Conservation (phyloP, 2,113 vertebrate species). For the Todiramphus chloris region DNA sequence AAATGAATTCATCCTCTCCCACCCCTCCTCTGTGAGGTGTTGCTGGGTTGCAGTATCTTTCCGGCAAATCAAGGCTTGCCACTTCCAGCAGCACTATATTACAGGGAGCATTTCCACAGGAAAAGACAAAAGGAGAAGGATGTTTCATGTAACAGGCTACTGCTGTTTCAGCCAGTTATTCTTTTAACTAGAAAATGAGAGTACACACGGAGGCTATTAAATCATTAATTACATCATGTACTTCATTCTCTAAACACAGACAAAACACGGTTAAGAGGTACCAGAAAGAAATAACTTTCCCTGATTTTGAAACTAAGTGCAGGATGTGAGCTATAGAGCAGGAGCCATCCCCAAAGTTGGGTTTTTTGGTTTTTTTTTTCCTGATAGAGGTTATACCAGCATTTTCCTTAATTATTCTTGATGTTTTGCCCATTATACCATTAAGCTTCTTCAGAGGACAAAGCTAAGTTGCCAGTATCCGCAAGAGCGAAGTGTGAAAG, state of each 20-base stretch:
- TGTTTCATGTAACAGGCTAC: slow-evolving; percentile 7
- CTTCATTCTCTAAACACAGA: slow-evolving; percentile 33
- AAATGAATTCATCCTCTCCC: not conserved
- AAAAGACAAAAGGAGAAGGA: slow-evolving; percentile 30
- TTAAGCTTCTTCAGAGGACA: slow-evolving; percentile 78
- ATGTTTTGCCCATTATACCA: slow-evolving; percentile 78
- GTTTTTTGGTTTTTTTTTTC: slow-evolving; percentile 20
- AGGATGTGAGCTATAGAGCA: slow-evolving; percentile 13
- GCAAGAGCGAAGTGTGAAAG: slow-evolving; percentile 76
- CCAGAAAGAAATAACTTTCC: slow-evolving; percentile 32
- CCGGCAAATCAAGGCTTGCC: slow-evolving; percentile 11
- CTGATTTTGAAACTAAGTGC: slow-evolving; percentile 24
- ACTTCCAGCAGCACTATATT: slow-evolving; percentile 4
- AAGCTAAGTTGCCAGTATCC: slow-evolving; percentile 76
- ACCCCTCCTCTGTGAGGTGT: not conserved
- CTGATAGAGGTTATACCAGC: slow-evolving; percentile 44
- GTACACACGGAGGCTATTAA: slow-evolving; percentile 36
- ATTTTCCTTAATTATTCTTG: slow-evolving; percentile 79
- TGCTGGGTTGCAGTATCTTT: slow-evolving; percentile 1
- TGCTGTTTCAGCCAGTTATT: slow-evolving; percentile 16
- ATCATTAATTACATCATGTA: slow-evolving; percentile 34
- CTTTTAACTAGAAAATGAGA: slow-evolving; percentile 40
- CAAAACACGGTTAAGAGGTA: slow-evolving; percentile 24
- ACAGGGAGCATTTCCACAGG: not conserved
- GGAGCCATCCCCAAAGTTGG: not conserved